Percentiles rank a stretch among this genome's conserved stretches.
Evolutionary conservation across 1,140 invertebrate species (phyloP).

Genomic region (Physella acuta): DNA sequence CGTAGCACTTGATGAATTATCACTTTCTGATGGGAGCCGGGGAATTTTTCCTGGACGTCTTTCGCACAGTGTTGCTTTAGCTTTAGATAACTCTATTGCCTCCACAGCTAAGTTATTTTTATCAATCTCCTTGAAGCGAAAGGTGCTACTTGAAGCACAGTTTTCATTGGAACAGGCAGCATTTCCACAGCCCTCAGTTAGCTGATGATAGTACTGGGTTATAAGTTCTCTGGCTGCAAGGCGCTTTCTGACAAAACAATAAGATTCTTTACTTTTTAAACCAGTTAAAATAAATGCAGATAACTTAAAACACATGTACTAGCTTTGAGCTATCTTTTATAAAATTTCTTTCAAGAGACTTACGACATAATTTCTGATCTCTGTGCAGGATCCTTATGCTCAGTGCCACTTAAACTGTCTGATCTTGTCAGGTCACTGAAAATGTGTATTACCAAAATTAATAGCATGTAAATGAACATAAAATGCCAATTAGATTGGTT

Average conservation of each 20-base stretch:
- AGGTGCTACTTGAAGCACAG: slow-evolving; percentile 77
- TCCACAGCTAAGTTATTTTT: slow-evolving; percentile 83
- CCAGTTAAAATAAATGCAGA: no score
- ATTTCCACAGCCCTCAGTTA: slow-evolving; percentile 88
- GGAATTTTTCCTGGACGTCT: slow-evolving; percentile 40
- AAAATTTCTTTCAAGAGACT: no score
- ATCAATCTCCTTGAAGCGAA: slow-evolving; percentile 38
- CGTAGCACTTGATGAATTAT: not conserved
- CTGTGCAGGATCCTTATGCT: no score
- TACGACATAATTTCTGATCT: no score
- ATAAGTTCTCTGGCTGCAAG: slow-evolving; percentile 84
- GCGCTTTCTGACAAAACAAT: slow-evolving; percentile 73
- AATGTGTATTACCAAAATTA: no score
- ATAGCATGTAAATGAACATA: no score
- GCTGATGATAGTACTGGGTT: slow-evolving; percentile 88
- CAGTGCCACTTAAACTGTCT: no score
- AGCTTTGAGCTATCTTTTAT: no score
- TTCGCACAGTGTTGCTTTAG: slow-evolving; percentile 68
- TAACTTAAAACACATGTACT: no score
- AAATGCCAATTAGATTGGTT: no score
- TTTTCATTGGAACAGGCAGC: slow-evolving; percentile 78
- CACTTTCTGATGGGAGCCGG: slow-evolving; percentile 28
- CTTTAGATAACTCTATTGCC: slow-evolving; percentile 81
- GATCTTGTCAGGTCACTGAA: no score
- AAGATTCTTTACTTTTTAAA: no score